Evolutionary conservation across 2,797 vertebrate genomes (phyloP).

Genomic region (Poeciliopsis turneri): DNA sequence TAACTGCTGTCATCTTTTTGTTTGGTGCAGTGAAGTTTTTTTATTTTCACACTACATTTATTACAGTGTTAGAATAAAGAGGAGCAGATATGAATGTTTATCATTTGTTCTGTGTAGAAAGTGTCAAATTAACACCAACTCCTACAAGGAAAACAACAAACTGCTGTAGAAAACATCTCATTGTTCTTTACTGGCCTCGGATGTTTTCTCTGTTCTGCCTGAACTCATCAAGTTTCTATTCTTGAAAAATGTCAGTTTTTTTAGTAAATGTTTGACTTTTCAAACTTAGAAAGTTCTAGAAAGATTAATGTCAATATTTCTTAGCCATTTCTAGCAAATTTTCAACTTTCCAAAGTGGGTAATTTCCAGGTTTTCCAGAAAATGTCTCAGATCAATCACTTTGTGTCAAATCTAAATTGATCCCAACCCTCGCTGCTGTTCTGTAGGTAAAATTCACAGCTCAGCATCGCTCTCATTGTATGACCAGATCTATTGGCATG

Average conservation of each 20-base stretch:
- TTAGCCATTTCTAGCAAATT: too few species aligned
- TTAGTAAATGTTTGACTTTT: too few species aligned
- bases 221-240: conserved; percentile 42
- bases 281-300: too few species aligned
- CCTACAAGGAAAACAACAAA: conserved; percentile 22
- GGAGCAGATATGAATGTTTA: conserved; percentile 36
- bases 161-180: conserved; percentile 10
- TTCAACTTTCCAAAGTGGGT: too few species aligned
- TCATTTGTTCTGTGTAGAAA: conserved; percentile 24
- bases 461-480: conserved; percentile 70
- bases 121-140: conserved; percentile 18
- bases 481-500: conserved; percentile 78
- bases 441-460: conserved; percentile 66
- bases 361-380: too few species aligned
- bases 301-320: too few species aligned
- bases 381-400: too few species aligned
- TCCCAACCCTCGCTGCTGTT: conserved; percentile 20
- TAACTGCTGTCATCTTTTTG: conserved; percentile 16
- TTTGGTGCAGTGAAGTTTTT: conserved; percentile 7
- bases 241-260: too few species aligned
- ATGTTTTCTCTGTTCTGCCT: conserved; percentile 14
- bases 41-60: conserved; percentile 6
- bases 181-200: conserved; percentile 12
- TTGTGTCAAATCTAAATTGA: too few species aligned
- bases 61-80: conserved; percentile 3